Evolutionary conservation across 1,140 invertebrate species (phyloP).

Genomic region (Calycopis cecrops): DNA sequence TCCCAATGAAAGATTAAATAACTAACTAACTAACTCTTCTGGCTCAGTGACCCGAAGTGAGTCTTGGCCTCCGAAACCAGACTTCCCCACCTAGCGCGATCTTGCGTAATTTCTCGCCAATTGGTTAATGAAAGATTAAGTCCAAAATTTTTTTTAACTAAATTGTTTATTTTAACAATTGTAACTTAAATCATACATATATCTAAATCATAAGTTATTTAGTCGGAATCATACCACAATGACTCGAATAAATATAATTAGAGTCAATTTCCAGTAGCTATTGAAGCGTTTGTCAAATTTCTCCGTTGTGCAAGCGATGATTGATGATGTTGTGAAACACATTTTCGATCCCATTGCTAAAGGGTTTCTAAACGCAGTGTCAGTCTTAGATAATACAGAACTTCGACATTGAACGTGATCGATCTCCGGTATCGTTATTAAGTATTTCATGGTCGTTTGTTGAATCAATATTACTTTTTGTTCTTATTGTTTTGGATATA

Average conservation of each 20-base stretch:
- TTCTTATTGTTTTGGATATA: not conserved
- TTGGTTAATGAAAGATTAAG: too few relatives aligned
- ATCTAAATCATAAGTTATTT: too few relatives aligned
- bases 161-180: too few relatives aligned
- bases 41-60: too few relatives aligned
- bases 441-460: slow-evolving; percentile 17
- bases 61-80: too few relatives aligned
- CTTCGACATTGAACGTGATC: slow-evolving; percentile 24
- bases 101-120: too few relatives aligned
- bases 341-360: slow-evolving; percentile 24
- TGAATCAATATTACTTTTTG: slow-evolving; percentile 6
- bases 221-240: slow-evolving; percentile 31
- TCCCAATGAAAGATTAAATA: too few relatives aligned
- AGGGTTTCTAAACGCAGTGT: slow-evolving; percentile 43
- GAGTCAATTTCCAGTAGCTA: slow-evolving; percentile 54
- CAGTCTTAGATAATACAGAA: slow-evolving; percentile 36
- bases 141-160: too few relatives aligned
- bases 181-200: too few relatives aligned
- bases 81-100: too few relatives aligned
- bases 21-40: too few relatives aligned
- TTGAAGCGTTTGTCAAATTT: slow-evolving; percentile 56
- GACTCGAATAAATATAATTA: slow-evolving; percentile 58
- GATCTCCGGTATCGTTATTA: slow-evolving; percentile 21
- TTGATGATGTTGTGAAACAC: slow-evolving; percentile 40
- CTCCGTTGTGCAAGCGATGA: slow-evolving; percentile 61